These are phyloP conservation scores for Rhinophrynus dorsalis DNA, from an alignment of 2,797 vertebrate genomes.

Conservation along the genomic window DNA sequence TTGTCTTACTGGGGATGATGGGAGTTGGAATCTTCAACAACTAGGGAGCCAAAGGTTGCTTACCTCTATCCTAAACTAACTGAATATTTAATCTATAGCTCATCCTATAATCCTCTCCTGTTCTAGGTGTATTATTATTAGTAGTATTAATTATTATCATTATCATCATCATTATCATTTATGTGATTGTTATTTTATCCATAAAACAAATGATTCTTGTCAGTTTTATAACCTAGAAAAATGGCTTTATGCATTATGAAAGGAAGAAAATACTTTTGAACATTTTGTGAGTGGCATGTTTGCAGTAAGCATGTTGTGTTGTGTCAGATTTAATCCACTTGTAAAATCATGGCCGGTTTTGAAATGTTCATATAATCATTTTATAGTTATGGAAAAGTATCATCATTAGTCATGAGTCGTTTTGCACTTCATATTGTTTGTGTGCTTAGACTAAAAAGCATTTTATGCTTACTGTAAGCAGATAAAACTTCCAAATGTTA, in stretches of 20 bases:
- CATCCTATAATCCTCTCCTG: too few relatives aligned
- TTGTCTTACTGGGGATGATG: too few relatives aligned
- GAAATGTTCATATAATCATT: background rate
- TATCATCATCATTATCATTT: too few relatives aligned
- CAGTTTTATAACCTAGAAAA: background rate
- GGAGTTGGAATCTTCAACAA: too few relatives aligned
- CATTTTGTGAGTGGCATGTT: background rate
- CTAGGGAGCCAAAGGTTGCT: too few relatives aligned
- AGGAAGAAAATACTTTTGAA: background rate
- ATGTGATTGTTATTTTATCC: too few relatives aligned
- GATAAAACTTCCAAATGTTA: background rate
- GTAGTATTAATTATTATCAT: too few relatives aligned
- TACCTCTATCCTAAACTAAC: too few relatives aligned
- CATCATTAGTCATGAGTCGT: slow-evolving; percentile 1
- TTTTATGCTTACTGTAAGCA: background rate
- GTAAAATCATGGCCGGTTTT: background rate
- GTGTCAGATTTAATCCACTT: background rate
- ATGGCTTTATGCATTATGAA: background rate
- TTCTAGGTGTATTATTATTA: too few relatives aligned
- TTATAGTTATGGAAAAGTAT: slow-evolving; percentile 1
- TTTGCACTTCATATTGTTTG: slow-evolving; percentile 3
- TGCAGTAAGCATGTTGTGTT: background rate
- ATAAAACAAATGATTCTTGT: background rate
- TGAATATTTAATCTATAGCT: too few relatives aligned
- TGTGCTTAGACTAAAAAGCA: background rate